Percentiles rank a stretch among this genome's conserved stretches.
These are phyloP conservation scores for Drosophila albomicans DNA, from an alignment of 1,140 invertebrate genomes.

Conservation along the genomic window DNA sequence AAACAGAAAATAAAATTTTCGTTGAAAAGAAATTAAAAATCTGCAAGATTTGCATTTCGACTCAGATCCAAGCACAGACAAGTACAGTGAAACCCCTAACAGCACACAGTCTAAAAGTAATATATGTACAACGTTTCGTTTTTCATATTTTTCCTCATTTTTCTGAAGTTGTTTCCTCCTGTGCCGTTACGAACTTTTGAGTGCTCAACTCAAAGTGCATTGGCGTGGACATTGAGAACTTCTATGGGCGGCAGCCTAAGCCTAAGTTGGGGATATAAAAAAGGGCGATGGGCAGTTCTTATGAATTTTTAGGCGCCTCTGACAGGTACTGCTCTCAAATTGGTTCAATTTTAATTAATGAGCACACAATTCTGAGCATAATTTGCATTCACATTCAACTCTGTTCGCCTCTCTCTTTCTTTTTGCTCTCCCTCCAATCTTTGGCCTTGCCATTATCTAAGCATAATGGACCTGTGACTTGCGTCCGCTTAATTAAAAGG, in stretches of 20 bases:
- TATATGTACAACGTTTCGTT: slow-evolving; percentile 60
- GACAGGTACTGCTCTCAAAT: slow-evolving; percentile 46
- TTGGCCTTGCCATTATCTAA: slow-evolving; percentile 73
- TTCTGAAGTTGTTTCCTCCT: slow-evolving; percentile 30
- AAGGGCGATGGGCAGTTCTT: slow-evolving; percentile 21
- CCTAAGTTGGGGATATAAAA: slow-evolving; percentile 3
- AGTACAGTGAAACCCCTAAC: slow-evolving; percentile 13
- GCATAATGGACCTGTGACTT: slow-evolving; percentile 74
- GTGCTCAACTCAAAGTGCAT: slow-evolving; percentile 80
- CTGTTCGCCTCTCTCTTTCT: background rate
- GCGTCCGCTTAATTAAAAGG: slow-evolving; percentile 76
- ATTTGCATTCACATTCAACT: slow-evolving; percentile 61
- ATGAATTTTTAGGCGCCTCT: slow-evolving; percentile 9
- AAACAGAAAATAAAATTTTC: slow-evolving; percentile 84
- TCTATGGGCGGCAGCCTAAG: slow-evolving; percentile 6
- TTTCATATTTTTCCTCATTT: background rate
- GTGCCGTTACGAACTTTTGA: slow-evolving; percentile 60
- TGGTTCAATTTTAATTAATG: slow-evolving; percentile 82
- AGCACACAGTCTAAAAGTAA: slow-evolving; percentile 31
- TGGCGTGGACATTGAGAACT: slow-evolving; percentile 69
- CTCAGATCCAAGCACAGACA: slow-evolving; percentile 34
- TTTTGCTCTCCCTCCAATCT: slow-evolving; percentile 18
- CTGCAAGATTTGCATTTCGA: slow-evolving; percentile 82
- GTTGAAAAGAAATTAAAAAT: slow-evolving; percentile 84
- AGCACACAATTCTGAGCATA: slow-evolving; percentile 79